These are phyloP conservation scores for Cyanistes caeruleus DNA, from an alignment of 2,113 vertebrate genomes.

Conservation along the genomic window DNA sequence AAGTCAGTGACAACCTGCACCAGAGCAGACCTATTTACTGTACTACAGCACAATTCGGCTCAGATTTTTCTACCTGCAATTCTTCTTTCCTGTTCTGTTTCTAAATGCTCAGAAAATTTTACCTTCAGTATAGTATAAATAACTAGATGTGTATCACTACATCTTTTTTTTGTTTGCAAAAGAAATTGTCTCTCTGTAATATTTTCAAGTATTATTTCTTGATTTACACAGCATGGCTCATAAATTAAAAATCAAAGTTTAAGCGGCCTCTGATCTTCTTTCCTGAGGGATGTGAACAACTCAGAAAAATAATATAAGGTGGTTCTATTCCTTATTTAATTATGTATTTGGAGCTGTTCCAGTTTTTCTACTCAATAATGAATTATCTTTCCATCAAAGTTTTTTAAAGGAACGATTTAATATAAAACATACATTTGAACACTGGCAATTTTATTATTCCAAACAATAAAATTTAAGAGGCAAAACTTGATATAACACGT, in stretches of 20 bases:
- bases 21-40: not conserved
- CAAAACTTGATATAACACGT: not conserved
- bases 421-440: not conserved
- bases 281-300: conserved; percentile 34
- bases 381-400: not conserved
- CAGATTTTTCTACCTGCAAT: not conserved
- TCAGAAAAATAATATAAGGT: conserved; percentile 34
- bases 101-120: not conserved
- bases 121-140: not conserved
- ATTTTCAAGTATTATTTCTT: conserved; percentile 41
- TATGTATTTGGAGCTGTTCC: conserved; percentile 42
- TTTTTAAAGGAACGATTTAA: conserved; percentile 3
- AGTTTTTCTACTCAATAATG: conserved; percentile 25
- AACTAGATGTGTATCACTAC: not conserved
- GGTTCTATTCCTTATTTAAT: conserved; percentile 41
- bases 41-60: not conserved
- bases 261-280: conserved; percentile 45
- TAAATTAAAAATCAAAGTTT: conserved; percentile 69
- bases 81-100: not conserved
- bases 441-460: not conserved
- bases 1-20: not conserved
- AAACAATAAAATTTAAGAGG: not conserved
- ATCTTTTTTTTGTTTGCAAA: not conserved
- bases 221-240: conserved; percentile 10
- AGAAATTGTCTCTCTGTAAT: not conserved